Conservation (phyloP, 2,797 vertebrate genomes). For the Apodemus agrarius region DNA sequence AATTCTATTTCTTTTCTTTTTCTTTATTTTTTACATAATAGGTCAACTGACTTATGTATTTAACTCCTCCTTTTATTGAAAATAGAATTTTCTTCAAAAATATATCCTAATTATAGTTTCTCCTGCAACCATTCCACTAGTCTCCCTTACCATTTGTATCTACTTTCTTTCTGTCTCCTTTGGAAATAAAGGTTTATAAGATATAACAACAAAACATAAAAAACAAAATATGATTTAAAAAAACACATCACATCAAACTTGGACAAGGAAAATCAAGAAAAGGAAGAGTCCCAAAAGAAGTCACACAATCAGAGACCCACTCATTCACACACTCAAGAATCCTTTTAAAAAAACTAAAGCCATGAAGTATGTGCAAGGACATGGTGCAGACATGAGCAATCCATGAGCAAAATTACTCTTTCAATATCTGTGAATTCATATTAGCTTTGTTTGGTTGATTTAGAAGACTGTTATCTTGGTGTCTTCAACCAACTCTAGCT, state of each 20-base stretch:
- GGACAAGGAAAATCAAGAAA: background rate
- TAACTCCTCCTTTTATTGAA: background rate
- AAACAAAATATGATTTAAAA: background rate
- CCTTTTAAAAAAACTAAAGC: background rate
- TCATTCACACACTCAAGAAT: background rate
- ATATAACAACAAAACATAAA: background rate
- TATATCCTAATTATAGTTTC: too few species aligned
- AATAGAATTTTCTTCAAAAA: background rate
- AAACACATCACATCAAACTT: background rate
- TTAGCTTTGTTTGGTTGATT: background rate
- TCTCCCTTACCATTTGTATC: too few species aligned
- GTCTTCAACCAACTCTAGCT: background rate
- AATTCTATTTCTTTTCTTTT: background rate
- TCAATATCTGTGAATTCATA: background rate
- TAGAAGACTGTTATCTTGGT: background rate
- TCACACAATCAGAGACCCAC: background rate
- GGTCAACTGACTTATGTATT: background rate
- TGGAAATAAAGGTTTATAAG: background rate
- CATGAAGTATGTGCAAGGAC: background rate
- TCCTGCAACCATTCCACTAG: too few species aligned
- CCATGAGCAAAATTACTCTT: background rate
- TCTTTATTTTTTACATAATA: background rate
- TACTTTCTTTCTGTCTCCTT: background rate
- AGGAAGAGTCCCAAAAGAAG: background rate
- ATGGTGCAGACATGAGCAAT: too few species aligned